Base-by-base conservation (phyloP, 2,888 invertebrate genomes). In the Ephialtes manifestator region DNA sequence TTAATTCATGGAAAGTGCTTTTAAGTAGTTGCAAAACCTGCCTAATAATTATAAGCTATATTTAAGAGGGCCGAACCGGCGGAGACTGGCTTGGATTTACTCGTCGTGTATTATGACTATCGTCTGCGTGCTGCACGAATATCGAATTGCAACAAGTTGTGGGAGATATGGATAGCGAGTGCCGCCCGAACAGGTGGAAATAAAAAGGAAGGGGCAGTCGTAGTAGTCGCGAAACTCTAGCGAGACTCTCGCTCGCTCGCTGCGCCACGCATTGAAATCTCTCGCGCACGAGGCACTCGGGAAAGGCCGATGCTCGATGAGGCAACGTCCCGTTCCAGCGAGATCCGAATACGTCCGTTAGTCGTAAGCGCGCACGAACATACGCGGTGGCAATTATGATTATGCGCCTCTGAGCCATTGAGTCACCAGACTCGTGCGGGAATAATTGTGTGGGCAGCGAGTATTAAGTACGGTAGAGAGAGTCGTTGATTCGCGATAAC, bases 291-390 rank as follows among this genome's bases (percentile, higher is more conserved):
- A 20, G 20, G 35, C 39, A 60, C 39, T 35, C 71, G 81, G 74
- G 53, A 81, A 75, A 81, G 77, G 79, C 84, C 83, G 81, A 85
- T 77, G 85, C 80, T 83, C 83, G 85, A 86, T 86, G 86, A 86
- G 78, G 86, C 86, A 86, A 84, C 81, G 84, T 86, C 81, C 86
- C 83, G 80, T 68, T 20, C 67, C 65, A 71, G 48, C 78, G 20
- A 28, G 78, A 78, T 68, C 58, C 79, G 79, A 79, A 67, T 55
- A 48, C 53, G 60, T 60, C 58, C 20, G 67, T 74, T 53, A 43
- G 63, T 55, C 20, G 43, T 31, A 46, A 58, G 43, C 76, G 51
- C 60, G 31, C 46, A 63, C 48, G 46, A 48, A 75, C 74, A 35
- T 31, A 65, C 65, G 35, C 18, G 63, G 63, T 24, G 65, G 65